Conservation (phyloP, 2,113 vertebrate species). For the Amazona vittata region DNA sequence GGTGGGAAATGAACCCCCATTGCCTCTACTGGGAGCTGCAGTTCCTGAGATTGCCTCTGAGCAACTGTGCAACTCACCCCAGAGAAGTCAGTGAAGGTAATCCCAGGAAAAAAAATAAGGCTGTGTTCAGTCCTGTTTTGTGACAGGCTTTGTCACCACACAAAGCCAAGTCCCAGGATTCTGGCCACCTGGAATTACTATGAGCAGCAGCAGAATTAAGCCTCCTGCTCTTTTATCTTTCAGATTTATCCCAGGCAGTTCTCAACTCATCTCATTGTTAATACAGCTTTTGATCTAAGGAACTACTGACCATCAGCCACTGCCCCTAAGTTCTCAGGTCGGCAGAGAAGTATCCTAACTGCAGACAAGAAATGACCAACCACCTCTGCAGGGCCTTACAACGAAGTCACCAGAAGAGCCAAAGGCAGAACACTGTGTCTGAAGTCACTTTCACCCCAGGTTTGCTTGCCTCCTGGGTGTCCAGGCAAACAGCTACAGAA, state of each 20-base stretch:
- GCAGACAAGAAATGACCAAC: neutral
- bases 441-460: neutral
- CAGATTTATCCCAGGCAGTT: neutral
- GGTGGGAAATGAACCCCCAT: neutral
- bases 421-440: neutral
- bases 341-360: neutral
- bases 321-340: neutral
- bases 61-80: neutral
- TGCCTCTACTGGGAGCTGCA: neutral
- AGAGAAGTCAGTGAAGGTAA: neutral
- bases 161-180: neutral
- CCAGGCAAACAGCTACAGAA: neutral
- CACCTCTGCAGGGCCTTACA: neutral
- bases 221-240: neutral
- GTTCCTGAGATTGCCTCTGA: neutral
- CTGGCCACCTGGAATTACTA: neutral
- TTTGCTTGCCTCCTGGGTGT: neutral
- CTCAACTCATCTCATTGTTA: neutral
- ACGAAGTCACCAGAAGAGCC: neutral
- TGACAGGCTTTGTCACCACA: neutral
- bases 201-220: neutral
- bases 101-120: neutral
- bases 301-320: neutral
- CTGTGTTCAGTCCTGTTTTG: neutral
- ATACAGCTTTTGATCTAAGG: neutral